phyloP scores from a whole-genome alignment of 2,113 vertebrate species.

The Micronycteris hirsuta region DNA sequence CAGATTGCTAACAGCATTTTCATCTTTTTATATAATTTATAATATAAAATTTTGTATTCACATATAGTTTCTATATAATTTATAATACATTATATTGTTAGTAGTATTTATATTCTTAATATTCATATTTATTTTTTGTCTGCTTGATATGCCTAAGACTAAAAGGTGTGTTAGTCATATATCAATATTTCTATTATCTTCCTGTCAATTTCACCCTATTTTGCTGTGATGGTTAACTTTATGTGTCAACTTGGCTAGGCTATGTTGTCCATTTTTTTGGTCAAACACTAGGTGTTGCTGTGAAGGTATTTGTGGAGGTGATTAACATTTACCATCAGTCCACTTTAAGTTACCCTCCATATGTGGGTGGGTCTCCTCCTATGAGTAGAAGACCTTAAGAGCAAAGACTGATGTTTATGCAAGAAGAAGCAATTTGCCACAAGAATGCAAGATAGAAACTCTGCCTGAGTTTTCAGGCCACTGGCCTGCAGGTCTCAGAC shows the following conservation, averaged over 20 bases:
- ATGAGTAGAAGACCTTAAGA: not conserved
- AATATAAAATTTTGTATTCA: not conserved
- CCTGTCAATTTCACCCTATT: not conserved
- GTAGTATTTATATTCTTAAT: not conserved
- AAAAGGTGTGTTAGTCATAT: not conserved
- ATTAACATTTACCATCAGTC: not conserved
- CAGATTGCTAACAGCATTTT: not conserved
- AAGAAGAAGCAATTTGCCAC: not conserved
- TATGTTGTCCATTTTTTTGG: no score
- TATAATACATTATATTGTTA: not conserved
- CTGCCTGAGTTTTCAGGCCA: not conserved
- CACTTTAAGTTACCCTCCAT: not conserved
- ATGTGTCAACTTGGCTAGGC: no score
- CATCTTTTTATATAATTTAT: not conserved
- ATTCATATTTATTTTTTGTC: not conserved
- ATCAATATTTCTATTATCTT: not conserved
- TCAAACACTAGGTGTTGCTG: no score
- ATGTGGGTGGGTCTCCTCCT: not conserved
- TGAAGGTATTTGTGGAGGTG: not conserved
- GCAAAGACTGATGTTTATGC: not conserved
- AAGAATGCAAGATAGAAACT: not conserved
- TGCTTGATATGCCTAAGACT: not conserved
- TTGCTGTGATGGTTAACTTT: not conserved
- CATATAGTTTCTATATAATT: not conserved
- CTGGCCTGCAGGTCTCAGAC: not conserved